A percentile compares a stretch with the other conserved stretches of the same genome.
These are phyloP conservation scores for Phaonia tiefii DNA, from an alignment of 2,888 invertebrate genomes.

Conservation along the genomic window DNA sequence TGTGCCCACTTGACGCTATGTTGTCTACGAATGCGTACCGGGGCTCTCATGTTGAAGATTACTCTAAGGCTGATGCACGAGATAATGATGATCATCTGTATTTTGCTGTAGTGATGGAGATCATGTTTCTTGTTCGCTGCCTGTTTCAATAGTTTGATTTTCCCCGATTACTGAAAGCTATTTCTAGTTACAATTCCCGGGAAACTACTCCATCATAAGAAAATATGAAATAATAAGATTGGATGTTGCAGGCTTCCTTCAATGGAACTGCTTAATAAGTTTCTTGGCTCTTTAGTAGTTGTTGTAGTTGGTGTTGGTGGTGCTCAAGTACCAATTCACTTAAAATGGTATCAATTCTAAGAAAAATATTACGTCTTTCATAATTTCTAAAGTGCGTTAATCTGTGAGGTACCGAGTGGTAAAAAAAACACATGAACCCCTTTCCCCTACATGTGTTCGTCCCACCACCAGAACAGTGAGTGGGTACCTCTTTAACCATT, in stretches of 20 bases:
- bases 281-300: conserved; percentile 21
- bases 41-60: conserved; percentile 40
- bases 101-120: conserved; percentile 25
- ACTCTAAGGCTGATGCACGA: conserved; percentile 46
- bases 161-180: conserved; percentile 37
- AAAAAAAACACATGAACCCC: conserved; percentile 13
- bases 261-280: conserved; percentile 56
- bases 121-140: conserved; percentile 54
- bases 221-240: not conserved
- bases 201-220: conserved; percentile 58
- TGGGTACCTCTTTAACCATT: conserved; percentile 16
- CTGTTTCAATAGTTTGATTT: not conserved
- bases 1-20: conserved; percentile 67
- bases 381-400: conserved; percentile 79
- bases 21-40: conserved; percentile 59
- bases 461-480: not conserved
- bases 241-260: not conserved
- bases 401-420: conserved; percentile 69
- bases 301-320: not conserved
- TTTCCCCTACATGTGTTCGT: too few species aligned
- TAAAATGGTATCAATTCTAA: conserved; percentile 79
- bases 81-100: conserved; percentile 13
- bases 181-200: conserved; percentile 61
- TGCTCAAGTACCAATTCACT: conserved; percentile 77
- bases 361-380: conserved; percentile 78